phyloP scores from a whole-genome alignment of 2,888 invertebrate species.

The Microctonus brassicae region DNA sequence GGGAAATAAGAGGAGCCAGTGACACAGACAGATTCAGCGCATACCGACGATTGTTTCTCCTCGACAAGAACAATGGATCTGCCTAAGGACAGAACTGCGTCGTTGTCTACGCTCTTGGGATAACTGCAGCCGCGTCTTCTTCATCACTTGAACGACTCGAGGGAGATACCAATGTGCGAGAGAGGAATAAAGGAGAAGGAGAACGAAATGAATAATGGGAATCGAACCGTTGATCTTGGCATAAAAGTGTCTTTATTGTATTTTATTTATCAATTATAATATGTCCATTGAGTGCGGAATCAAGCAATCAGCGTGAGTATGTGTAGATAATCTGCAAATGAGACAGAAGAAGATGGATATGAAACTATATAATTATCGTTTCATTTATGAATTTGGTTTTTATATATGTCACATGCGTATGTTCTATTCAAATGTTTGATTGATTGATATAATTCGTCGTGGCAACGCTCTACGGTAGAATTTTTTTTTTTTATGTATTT shows the following conservation, averaged over 20 bases:
- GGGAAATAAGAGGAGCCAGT: conserved; percentile 37
- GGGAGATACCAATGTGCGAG: not conserved
- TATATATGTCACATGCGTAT: no score
- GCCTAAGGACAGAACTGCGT: conserved; percentile 7
- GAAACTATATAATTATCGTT: no score
- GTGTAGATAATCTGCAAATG: no score
- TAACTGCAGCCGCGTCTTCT: conserved; percentile 6
- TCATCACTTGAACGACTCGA: not conserved
- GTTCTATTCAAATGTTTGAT: no score
- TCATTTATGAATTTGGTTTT: no score
- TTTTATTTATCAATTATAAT: not conserved
- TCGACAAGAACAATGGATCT: conserved; percentile 45
- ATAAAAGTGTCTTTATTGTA: not conserved
- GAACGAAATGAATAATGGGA: not conserved
- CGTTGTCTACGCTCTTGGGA: not conserved
- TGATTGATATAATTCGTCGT: no score
- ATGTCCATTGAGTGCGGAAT: not conserved
- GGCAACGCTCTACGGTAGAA: no score
- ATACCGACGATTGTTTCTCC: conserved; percentile 48
- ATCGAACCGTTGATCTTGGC: not conserved
- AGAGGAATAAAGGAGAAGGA: not conserved
- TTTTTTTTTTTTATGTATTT: no score
- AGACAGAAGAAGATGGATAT: no score
- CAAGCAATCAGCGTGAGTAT: not conserved
- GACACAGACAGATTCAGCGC: conserved; percentile 50